These are phyloP conservation scores for Anoplophora glabripennis DNA, from an alignment of 1,140 invertebrate genomes.

Conservation along the genomic window DNA sequence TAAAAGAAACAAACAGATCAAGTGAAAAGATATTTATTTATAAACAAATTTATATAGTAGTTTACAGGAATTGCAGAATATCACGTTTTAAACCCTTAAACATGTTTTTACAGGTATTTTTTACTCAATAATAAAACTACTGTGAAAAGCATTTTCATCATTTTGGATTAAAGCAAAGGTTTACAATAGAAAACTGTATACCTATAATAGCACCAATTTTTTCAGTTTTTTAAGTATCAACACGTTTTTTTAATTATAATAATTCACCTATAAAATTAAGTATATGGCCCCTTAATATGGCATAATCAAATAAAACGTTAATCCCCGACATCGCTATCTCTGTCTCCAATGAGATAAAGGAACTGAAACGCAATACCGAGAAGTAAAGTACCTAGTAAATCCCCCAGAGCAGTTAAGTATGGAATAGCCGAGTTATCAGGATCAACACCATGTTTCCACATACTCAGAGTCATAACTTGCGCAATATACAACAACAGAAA, in stretches of 20 bases:
- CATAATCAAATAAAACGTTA: slow-evolving; percentile 18
- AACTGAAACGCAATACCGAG: slow-evolving; percentile 80
- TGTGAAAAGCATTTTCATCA: not conserved
- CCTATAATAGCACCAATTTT: slow-evolving; percentile 17
- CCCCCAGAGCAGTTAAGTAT: slow-evolving; percentile 89
- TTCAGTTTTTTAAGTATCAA: slow-evolving; percentile 1
- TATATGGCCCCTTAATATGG: slow-evolving; percentile 14
- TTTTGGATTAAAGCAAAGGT: no score
- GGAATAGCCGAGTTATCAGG: slow-evolving; percentile 96
- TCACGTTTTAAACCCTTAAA: no score
- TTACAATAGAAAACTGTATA: no score
- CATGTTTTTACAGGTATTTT: not conserved
- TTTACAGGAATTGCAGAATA: no score
- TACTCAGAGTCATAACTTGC: slow-evolving; percentile 78
- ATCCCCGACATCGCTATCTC: slow-evolving; percentile 46
- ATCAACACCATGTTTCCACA: slow-evolving; percentile 85
- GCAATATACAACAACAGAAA: slow-evolving; percentile 72
- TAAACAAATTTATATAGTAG: no score
- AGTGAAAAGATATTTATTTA: no score
- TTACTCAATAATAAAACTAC: not conserved
- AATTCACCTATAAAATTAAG: slow-evolving; percentile 11
- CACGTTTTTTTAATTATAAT: slow-evolving; percentile 1
- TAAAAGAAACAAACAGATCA: no score
- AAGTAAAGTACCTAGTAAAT: slow-evolving; percentile 85
- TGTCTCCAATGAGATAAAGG: slow-evolving; percentile 51